Evolutionary conservation across 2,888 invertebrate genomes (phyloP), one percentile per base, ranked within the genome.

Genomic region (Abrostola triplasia): DNA sequence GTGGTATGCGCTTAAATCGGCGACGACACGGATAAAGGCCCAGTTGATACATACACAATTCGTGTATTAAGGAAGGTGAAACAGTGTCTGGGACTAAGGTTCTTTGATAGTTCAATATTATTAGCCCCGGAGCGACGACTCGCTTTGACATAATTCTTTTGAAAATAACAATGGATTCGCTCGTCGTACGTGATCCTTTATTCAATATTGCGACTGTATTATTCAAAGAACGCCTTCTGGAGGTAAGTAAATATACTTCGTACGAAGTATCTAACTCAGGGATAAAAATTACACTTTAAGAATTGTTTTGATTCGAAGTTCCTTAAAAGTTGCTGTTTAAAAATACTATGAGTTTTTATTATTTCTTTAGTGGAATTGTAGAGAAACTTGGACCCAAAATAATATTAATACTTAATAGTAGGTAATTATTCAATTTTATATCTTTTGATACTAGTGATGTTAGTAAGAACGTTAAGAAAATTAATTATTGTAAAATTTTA

Each of bases 21-120:
- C 82, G 87, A 88, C 86, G 88, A 91, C 88, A 86, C 82, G 84
- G 84, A 82, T 84, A 83, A 83, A 83, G 79, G 70, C 71, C 65
- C 66, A 68, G 73, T 70, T 74, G 74, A 68, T 66, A 79, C 76
- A 77, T n/a, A 42, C 12, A 42, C n/a, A 79, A 77, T 70, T 81
- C 67, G 70, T 55, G 59, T 76, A 77, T 68, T 73, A 78, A n/a
- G n/a, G 49, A 68, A 79, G 74, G 79, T 80, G 76, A 77, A 77
- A 80, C 76, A 76, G 60, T 72, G 76, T 79, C 76, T 76, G 65
- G 53, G 51, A 73, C 69, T 67, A 68, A 35, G 57, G 67, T 72
- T 78, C 73, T 79, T 79, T 76, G 67, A 70, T 73, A 81, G 79
- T 80, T 73, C 65, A 74, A 80, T 76, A 60, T 76, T 78, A 70